Evolutionary conservation across 2,888 invertebrate species (phyloP), one percentile per base, ranked within the genome.

Genomic region (Ischnura elegans): DNA sequence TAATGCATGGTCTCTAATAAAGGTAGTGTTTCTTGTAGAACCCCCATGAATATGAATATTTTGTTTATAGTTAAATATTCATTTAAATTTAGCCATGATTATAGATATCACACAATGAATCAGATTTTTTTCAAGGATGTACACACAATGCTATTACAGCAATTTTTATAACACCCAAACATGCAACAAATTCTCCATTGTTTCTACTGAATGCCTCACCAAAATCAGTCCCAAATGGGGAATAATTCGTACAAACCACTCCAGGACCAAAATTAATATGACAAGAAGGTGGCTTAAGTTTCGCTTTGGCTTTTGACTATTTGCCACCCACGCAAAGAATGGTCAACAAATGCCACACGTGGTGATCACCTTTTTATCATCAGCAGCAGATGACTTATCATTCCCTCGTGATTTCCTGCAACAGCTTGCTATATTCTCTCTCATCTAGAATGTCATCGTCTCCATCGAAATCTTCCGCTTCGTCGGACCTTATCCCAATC

Each of bases 401-500:
- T 55, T 87, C 87, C 46, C 55, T 87, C 21, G 87, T 87, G 55
- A 87, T 87, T 21, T 87, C 87, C 42, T 87, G 87, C 36, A 87
- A 25, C 36, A 87, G 55, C 87, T 87, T 87, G 42, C 55, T 87
- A 51, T 87, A 87, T 87, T 87, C 87, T 42, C 87, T 87, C 55
- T 87, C 87, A 87, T 87, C 87, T 25, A 87, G 55, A 42, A 87
- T 87, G 87, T 87, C 87, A 16, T 87, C 87, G 6, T 87, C 87
- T 19, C 51, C 55, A 19, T 55, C 87, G 42, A 51, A 87, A 51
- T 87, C 87, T 36, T 42, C 55, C 16, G 51, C 42, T 46, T 87
- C 87, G 25, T 87, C 87, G 5, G 87, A 87, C 55, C 87, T 87
- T 87, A 55, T 55, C 25, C 87, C 87, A 21, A 87, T 87, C 42